Percentiles rank a stretch among this genome's conserved stretches.
Evolutionary conservation across 2,888 invertebrate genomes (phyloP).

Genomic region (Onthophagus sagittarius): DNA sequence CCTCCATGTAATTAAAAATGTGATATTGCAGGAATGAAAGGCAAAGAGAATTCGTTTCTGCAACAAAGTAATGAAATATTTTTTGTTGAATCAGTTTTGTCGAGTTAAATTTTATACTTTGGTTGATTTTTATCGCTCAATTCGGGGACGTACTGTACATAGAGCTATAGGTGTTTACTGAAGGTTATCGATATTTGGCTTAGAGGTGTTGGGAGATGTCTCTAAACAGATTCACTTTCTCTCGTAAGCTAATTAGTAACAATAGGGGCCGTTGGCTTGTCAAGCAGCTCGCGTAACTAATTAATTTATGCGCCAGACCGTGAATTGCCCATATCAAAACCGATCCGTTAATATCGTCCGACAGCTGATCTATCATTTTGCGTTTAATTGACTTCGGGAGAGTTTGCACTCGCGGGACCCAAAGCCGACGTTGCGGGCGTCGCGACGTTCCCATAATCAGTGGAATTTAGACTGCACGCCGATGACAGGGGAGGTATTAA

Average conservation of each 20-base stretch:
- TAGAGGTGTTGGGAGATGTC: background rate
- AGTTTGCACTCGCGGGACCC: conserved; percentile 20
- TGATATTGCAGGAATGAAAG: no score
- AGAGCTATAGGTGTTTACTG: no score
- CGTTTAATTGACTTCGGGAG: conserved; percentile 41
- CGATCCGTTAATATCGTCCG: conserved; percentile 43
- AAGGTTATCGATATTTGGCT: no score
- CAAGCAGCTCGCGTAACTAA: conserved; percentile 31
- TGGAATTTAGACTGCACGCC: conserved; percentile 13
- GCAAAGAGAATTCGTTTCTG: no score
- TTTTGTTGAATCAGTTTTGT: no score
- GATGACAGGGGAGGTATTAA: conserved; percentile 11
- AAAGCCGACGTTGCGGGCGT: background rate
- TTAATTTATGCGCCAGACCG: conserved; percentile 40
- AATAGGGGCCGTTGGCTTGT: conserved; percentile 25
- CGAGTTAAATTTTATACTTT: no score
- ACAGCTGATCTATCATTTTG: conserved; percentile 44
- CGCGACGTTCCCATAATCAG: conserved; percentile 6
- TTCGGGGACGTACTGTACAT: no score
- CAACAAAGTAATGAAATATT: no score
- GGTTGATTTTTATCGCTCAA: no score
- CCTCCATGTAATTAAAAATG: no score
- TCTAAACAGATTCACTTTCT: background rate
- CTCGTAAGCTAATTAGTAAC: conserved; percentile 23
- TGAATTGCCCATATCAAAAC: conserved; percentile 38